Base-by-base conservation (phyloP, 2,113 vertebrate genomes). In the Sander lucioperca region DNA sequence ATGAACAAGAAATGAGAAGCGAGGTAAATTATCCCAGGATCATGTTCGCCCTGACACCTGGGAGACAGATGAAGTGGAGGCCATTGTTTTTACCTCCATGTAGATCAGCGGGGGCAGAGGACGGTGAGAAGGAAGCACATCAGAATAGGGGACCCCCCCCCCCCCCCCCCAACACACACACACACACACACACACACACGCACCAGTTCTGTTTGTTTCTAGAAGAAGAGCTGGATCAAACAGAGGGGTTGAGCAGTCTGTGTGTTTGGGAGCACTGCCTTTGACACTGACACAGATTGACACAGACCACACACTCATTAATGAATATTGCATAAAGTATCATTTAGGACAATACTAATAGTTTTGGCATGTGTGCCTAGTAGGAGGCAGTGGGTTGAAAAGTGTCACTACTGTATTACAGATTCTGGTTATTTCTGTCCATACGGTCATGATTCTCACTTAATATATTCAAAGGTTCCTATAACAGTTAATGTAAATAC, bases 41-140 rank as follows among this genome's bases (percentile, higher is more conserved):
- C 82, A 81, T 77, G 82, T 85, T 88, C 61, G 50, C 30, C 25
- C 39, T 91, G 88, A 92, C 92, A 94, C 92, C 91, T 93, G 90
- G 86, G 91, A 83, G 75, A 75, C 73, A 43, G 87, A 92, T 91
- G 86, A 79, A 86, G 76, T 57, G 79, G 85, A 80, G 50, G 36
- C 77, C 1, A 91, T 89, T 93, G 88, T 90, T 70, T 67, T 36
- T 65, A 6, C 8, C 51, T 71, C 85, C 81, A 87, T 85, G 54
- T 79, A 89, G 69, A 87, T 66, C 50, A 48, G 86, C 73, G 33
- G 53, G 79, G 80, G 69, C 59, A 78, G 53, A 66, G 78, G 71
- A 59, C 13, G 27, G 66, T 16, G 65, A 77, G 59, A 43, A 62
- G 69, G 74, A 74, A 69, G 56, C 33, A 15, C 27, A 66, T 70